Evolutionary conservation across 2,888 invertebrate species (phyloP).

Genomic region (Stenurella melanura): DNA sequence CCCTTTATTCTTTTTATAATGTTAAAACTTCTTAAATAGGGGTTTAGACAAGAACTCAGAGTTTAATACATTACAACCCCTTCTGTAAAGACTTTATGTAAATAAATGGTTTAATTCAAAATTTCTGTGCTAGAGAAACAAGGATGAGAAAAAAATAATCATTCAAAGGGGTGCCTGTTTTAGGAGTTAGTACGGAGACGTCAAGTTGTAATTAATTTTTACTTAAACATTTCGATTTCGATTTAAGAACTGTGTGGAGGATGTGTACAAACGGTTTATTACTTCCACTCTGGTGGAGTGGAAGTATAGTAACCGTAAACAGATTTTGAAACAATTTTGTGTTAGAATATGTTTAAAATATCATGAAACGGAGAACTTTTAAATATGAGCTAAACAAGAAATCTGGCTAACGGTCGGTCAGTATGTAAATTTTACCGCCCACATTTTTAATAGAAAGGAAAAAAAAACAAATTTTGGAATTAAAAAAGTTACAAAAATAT

Average conservation of each 20-base stretch:
- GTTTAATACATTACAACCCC: conserved; percentile 56
- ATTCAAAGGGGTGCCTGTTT: conserved; percentile 56
- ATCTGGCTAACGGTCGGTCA: no score
- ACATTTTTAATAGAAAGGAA: no score
- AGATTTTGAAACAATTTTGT: no score
- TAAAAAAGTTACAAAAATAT: no score
- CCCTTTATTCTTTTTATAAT: conserved; percentile 50
- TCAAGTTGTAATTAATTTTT: conserved; percentile 14
- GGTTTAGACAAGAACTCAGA: conserved; percentile 53
- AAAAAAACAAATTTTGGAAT: no score
- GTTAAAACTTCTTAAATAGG: conserved; percentile 53
- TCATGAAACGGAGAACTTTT: no score
- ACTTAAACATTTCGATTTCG: background rate
- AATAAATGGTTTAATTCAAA: conserved; percentile 61
- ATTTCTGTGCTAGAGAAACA: conserved; percentile 56
- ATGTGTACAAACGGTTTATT: no score
- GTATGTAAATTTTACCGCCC: no score
- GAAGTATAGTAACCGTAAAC: no score
- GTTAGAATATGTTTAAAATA: no score
- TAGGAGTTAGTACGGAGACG: conserved; percentile 14
- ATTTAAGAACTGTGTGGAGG: background rate
- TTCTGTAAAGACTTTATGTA: conserved; percentile 59
- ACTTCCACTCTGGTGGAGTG: no score
- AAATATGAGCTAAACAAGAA: no score
- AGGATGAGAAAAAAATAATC: conserved; percentile 59